A percentile compares a stretch with the other conserved stretches of the same genome.
These are phyloP conservation scores for Eidolon helvum DNA, from an alignment of 2,113 vertebrate species.

Conservation along the genomic window DNA sequence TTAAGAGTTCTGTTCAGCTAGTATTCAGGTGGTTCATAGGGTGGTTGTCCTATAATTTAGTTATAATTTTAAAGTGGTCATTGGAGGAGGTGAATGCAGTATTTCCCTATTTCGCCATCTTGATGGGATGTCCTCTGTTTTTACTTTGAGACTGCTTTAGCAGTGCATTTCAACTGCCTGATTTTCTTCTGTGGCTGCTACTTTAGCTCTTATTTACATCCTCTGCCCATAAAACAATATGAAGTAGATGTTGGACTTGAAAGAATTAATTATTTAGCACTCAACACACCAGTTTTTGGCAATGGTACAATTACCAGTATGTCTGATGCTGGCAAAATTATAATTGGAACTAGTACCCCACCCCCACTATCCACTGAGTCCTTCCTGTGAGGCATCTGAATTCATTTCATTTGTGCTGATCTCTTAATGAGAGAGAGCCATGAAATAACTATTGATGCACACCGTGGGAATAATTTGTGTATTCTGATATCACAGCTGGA, in stretches of 20 bases:
- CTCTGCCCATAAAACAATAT: neutral
- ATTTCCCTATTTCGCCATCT: too few species aligned
- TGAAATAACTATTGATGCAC: accelerated
- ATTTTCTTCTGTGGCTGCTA: neutral
- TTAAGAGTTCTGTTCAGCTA: too few species aligned
- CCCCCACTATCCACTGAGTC: neutral
- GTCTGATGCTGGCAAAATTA: neutral
- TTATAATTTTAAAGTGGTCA: too few species aligned
- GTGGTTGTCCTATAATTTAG: too few species aligned
- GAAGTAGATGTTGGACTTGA: neutral
- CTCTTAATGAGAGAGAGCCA: too few species aligned
- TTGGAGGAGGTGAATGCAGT: too few species aligned
- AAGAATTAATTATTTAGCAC: neutral
- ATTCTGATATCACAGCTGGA: neutral
- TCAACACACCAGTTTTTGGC: neutral
- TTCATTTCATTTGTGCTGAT: neutral
- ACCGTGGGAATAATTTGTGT: too few species aligned
- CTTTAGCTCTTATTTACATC: neutral
- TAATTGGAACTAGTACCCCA: too few species aligned
- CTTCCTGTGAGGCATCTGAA: neutral
- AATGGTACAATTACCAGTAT: neutral
- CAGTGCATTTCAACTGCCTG: neutral
- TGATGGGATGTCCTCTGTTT: too few species aligned
- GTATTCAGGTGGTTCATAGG: too few species aligned
- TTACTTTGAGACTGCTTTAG: neutral